phyloP scores from a whole-genome alignment of 2,888 invertebrate genomes.

The Xestia sexstrigata region DNA sequence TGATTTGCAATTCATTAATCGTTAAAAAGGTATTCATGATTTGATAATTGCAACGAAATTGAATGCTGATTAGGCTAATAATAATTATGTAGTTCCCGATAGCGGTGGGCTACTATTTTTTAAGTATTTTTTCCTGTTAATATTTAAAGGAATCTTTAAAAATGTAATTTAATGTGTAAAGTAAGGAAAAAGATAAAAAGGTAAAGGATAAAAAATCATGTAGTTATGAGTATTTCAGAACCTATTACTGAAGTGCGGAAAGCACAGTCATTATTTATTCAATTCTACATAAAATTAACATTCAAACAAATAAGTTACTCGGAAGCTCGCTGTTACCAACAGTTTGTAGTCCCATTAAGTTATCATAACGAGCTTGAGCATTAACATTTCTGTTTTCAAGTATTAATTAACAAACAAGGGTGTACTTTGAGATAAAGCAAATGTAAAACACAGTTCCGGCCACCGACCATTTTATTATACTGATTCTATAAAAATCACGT shows the following conservation, averaged over 20 bases:
- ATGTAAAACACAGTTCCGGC: neutral
- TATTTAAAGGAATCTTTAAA: too few species aligned
- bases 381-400: conserved; percentile 37
- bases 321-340: neutral
- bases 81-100: neutral
- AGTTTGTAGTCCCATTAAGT: conserved; percentile 21
- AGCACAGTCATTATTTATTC: neutral
- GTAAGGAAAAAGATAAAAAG: too few species aligned
- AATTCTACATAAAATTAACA: conserved; percentile 7
- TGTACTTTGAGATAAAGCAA: conserved; percentile 13
- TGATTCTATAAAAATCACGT: neutral
- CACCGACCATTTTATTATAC: too few species aligned
- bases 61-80: neutral
- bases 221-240: neutral
- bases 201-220: too few species aligned
- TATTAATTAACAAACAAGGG: conserved; percentile 35
- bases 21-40: neutral
- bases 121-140: too few species aligned
- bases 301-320: conserved; percentile 16
- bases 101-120: too few species aligned
- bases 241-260: neutral
- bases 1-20: neutral
- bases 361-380: conserved; percentile 45
- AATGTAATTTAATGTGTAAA: too few species aligned
- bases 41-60: neutral